Percentiles rank a stretch among this genome's conserved stretches.
Conservation (phyloP, 2,797 vertebrate genomes). For the Helostoma temminkii region DNA sequence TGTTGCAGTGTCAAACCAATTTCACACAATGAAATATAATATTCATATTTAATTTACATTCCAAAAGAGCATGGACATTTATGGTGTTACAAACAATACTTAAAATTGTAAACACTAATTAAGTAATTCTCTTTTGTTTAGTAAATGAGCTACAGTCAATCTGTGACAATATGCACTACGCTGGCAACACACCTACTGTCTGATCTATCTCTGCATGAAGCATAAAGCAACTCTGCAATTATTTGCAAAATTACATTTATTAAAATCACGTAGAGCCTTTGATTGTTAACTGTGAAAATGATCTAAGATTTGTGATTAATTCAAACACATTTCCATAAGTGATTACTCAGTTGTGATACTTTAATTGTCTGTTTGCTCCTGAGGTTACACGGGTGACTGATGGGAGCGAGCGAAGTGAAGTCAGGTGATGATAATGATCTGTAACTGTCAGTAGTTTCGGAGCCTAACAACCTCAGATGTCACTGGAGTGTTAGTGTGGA, state of each 20-base stretch:
- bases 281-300: constrained; percentile 29
- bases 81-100: too few relatives aligned
- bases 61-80: neutral
- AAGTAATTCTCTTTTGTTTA: too few relatives aligned
- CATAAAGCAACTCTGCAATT: neutral
- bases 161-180: too few relatives aligned
- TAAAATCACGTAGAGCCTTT: constrained; percentile 2
- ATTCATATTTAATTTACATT: neutral
- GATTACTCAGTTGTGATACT: constrained; percentile 17
- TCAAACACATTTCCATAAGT: constrained; percentile 13
- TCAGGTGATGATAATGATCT: constrained; percentile 10
- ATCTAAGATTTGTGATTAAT: constrained; percentile 29
- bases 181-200: neutral
- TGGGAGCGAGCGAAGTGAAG: neutral
- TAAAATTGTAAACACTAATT: too few relatives aligned
- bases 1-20: too few relatives aligned
- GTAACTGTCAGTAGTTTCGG: constrained; percentile 6
- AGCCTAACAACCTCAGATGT: constrained; percentile 14
- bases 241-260: constrained; percentile 18
- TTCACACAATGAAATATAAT: too few relatives aligned
- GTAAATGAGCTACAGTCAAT: too few relatives aligned
- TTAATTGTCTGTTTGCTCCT: neutral
- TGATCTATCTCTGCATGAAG: neutral
- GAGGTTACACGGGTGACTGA: constrained; percentile 25
- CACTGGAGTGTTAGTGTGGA: neutral